Evolutionary conservation across 2,797 vertebrate genomes (phyloP), one percentile per base, ranked within the genome.

Genomic region (Neopelma chrysocephalum): DNA sequence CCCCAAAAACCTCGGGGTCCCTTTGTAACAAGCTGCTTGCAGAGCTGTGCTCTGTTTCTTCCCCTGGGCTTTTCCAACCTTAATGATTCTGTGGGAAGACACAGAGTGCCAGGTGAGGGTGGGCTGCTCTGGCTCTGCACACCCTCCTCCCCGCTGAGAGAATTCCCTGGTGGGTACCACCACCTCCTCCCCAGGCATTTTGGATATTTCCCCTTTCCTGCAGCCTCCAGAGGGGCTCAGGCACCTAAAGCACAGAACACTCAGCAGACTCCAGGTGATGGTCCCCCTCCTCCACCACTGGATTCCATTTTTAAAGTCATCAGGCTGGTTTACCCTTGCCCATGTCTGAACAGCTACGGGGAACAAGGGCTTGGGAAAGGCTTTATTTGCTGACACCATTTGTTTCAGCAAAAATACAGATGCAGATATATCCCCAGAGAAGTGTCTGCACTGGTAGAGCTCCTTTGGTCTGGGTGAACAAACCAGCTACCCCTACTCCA

Each of bases 311-410:
- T 8, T 12, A 7, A 80, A 94, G 53, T 47, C 92, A 91, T 12
- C 32, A 3, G 82, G 85, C 85, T 48, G 89, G 65, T 42, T 96
- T 56, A 42, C 19, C 57, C 69, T 11, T 22, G 6, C 79, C 84
- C 11, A 0, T 60, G 91, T 76, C 80, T 72, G 16, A 60, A 42
- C 75, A 87, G 13, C 90, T 26, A 29, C 50, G 1, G 57, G 89
- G 89, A 94, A 8, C 2, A 23, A 81, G 66, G 70, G 32, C 93
- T 92, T 96, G 95, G 92, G 94, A 96, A 96, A 93, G 64, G 75
- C 47, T 95, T 48, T 38, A 91, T 95, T 96, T 96, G 95, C 96
- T 97, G 96, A 94, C 96, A 90, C 58, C 17, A 5, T 91, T 94
- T 95, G 85, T 96, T 94, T 96, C 87, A 26, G 89, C 85, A 86